Base-by-base conservation (phyloP, 2,888 invertebrate genomes). In the Malthinus seriepunctatus region DNA sequence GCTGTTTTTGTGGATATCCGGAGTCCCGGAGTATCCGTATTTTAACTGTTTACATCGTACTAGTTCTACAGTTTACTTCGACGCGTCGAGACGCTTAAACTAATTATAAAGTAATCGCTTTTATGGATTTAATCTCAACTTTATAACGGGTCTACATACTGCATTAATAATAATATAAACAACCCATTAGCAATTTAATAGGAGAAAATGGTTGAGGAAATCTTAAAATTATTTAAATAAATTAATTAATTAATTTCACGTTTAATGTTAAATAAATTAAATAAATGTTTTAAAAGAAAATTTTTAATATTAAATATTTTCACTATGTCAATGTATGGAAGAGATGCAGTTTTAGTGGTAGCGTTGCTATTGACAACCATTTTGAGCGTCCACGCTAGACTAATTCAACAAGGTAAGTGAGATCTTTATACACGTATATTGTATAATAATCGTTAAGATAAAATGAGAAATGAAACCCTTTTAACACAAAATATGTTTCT, bases 351-450 rank as follows among this genome's bases (percentile, higher is more conserved):
- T 60, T 60, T 52, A 52, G 60, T 56, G 51, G 60, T 51, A 42
- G 61, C 56, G 61, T 62, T 63, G 59, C 65, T 65, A 61, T 62
- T 63, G 59, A 59, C 57, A 49, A 61, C 63, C 51, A 51, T 59
- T 51, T 56, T 56, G 47, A 61, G 61, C 59, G 60, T 61, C 59
- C 59, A 63, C 63, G 61, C 56, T 55, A 63, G 65, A 52, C 63
- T 65, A 54, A 62, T 65, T 60, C 63, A 62, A 56, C 63, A 65
- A 65, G 65, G 65, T 65, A 65, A 63, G 52, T 33, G n/a, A n/a
- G n/a, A n/a, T 39, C 45, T 53, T 56, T 56, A 56, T 51, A 38
- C 46, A 39, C 54, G 47, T 54, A 45, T 38, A 23, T 23, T 23
- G 23, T 23, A 5, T 3, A 23, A 23, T 23, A n/a, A n/a, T n/a